Evolutionary conservation across 2,888 invertebrate species (phyloP), one percentile per base, ranked within the genome.

Genomic region (Rhopalosiphum nymphaeae): DNA sequence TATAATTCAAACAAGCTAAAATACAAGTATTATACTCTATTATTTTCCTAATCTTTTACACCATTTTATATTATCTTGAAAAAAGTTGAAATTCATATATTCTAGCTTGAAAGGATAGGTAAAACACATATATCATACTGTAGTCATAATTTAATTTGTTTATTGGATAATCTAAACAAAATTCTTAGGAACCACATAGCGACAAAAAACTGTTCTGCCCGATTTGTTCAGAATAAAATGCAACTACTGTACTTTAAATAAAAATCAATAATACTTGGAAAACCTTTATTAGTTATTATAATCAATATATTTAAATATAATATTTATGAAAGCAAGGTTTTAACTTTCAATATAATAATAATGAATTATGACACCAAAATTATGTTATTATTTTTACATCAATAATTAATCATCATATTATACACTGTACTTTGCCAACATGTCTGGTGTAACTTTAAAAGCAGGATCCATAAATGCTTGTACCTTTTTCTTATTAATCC

Each of bases 401-500:
- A 46, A 44, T 46, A 87, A 61, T 49, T 1, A 9, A 46, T 89
- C 36, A 93, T 36, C 21, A 78, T 36, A 78, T 78, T 78, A 78
- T 13, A 90, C 57, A 85, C 87, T 94, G 67, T 90, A 94, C 53
- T 91, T 46, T 61, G 94, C 91, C 36, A 94, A 94, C 94, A 94
- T 94, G 42, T 91, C 61, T 21, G 94, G 94, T 53, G 90, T 90
- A n/a, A 94, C 91, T 94, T 94, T 94, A 61, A 94, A 94, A 42
- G 85, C 67, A 67, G 94, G 94, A 87, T 94, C 67, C 90, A 94
- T 91, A 67, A 94, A 94, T 3, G 91, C 42, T 10, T 94, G 94
- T 86, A 94, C 67, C 67, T 94, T 94, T 61, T 94, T 94, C 91
- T 94, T 94, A 56, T 94, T 86, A 53, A 94, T 91, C 49, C 94